Base-by-base conservation (phyloP, 2,888 invertebrate species). In the Ecliptopera silaceata region DNA sequence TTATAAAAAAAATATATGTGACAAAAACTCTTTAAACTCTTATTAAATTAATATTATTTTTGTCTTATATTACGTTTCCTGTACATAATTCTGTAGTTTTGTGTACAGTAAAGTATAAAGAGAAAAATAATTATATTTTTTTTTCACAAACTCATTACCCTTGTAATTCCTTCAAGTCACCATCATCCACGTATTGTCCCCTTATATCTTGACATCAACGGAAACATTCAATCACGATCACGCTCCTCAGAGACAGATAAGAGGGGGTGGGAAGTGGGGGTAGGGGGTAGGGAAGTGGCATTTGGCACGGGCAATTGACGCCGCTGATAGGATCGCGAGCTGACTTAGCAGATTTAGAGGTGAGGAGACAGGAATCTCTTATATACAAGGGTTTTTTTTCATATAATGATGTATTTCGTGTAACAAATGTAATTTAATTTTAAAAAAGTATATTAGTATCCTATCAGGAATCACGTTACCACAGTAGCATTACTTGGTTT, bases 241-340 rank as follows among this genome's bases (percentile, higher is more conserved):
- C 80, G 81, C 84, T 81, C 77, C 75, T 76, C 66, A 65, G 56
- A 66, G 75, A 69, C 66, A 82, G 84, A 88, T 88, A 86, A 86
- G 85, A 75, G 67, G 63, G 71, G 58, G 64, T 4, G 36, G 67
- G 63, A 70, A 58, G 64, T 4, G 36, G 61, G 59, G 59, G 65
- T 70, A 68, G 69, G 61, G 69, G 62, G 64, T 69, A 69, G 72
- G 86, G 82, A 86, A 85, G 88, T 86, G 86, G 88, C 87, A 86
- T 90, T 89, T 91, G 92, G 91, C 91, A 91, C 91, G 91, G 88
- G 91, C 92, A 90, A 92, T 92, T 92, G 91, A 91, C 89, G 89
- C 79, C 80, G 75, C 84, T 92, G 92, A 92, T 92, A 92, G 89
- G 83, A 92, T 91, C 91, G 85, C 76, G 76, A 82, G 89, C 90